Conservation (phyloP, 1,140 invertebrate species). For the Bombus superbus region DNA sequence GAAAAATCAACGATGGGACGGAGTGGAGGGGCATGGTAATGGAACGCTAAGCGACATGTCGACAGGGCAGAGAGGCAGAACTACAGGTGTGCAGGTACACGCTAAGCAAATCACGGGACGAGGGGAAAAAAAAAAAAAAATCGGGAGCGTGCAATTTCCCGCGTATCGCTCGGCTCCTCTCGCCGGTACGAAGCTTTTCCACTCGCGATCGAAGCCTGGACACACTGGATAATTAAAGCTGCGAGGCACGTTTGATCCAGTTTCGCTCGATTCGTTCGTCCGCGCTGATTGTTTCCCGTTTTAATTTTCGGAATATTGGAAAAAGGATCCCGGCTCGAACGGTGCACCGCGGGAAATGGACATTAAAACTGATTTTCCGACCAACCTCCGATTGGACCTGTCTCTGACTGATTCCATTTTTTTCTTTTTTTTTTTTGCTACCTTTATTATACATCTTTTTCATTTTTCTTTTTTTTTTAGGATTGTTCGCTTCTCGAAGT, state of each 20-base stretch:
- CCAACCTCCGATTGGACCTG: not conserved
- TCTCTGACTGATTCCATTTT: too few relatives aligned
- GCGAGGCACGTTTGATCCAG: slow-evolving; percentile 70
- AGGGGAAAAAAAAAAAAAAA: not conserved
- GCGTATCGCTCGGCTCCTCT: not conserved
- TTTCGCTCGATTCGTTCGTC: slow-evolving; percentile 60
- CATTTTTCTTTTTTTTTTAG: not conserved
- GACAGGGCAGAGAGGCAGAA: not conserved
- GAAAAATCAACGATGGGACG: not conserved
- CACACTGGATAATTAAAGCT: slow-evolving; percentile 72
- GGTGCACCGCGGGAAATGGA: not conserved
- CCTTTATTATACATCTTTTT: too few relatives aligned
- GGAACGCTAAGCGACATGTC: slow-evolving; percentile 47
- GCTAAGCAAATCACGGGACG: slow-evolving; percentile 38
- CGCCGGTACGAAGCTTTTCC: not conserved
- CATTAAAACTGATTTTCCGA: slow-evolving; percentile 42
- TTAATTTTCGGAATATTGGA: slow-evolving; percentile 65
- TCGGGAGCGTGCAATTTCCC: slow-evolving; percentile 33
- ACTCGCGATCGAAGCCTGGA: slow-evolving; percentile 2
- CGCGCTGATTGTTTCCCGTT: slow-evolving; percentile 64
- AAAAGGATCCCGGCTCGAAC: slow-evolving; percentile 39
- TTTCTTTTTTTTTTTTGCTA: not conserved
- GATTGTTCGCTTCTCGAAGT: not conserved
- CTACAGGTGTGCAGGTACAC: slow-evolving; percentile 45
- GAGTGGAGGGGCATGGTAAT: not conserved